phyloP scores from a whole-genome alignment of 2,888 invertebrate genomes.

The Drosophila emarginata region DNA sequence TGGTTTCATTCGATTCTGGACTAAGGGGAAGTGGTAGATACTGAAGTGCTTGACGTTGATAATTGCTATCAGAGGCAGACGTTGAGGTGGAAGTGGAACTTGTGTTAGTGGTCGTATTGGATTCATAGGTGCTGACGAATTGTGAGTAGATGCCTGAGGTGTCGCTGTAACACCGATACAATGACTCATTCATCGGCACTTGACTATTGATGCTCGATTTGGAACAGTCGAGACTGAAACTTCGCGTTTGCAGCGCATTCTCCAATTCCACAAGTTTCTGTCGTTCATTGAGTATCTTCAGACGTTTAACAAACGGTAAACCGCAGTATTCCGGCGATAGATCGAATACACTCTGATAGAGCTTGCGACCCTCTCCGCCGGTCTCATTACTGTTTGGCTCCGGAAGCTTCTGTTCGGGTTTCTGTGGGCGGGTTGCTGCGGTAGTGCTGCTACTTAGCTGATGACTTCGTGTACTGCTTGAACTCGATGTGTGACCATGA shows the following conservation, averaged over 20 bases:
- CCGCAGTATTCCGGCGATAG: constrained; percentile 93
- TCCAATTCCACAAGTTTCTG: constrained; percentile 93
- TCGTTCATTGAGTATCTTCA: constrained; percentile 93
- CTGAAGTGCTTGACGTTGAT: constrained; percentile 51
- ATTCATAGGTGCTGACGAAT: constrained; percentile 81
- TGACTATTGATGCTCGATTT: constrained; percentile 83
- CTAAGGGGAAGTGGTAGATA: constrained; percentile 80
- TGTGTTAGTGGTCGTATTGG: constrained; percentile 70
- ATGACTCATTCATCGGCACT: constrained; percentile 83
- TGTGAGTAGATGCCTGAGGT: constrained; percentile 87
- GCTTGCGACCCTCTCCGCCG: constrained; percentile 83
- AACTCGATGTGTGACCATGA: constrained; percentile 45
- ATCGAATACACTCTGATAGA: constrained; percentile 93
- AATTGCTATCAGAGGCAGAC: constrained; percentile 61
- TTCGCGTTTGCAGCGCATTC: constrained; percentile 88
- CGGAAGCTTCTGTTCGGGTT: constrained; percentile 65
- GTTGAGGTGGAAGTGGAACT: constrained; percentile 83
- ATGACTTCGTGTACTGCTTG: constrained; percentile 52
- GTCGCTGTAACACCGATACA: constrained; percentile 91
- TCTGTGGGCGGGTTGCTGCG: constrained; percentile 48
- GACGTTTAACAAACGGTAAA: constrained; percentile 92
- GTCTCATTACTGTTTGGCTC: constrained; percentile 20
- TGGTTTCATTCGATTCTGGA: constrained; percentile 91
- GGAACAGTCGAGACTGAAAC: constrained; percentile 90
- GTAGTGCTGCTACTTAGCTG: constrained; percentile 18